Percentiles rank a stretch among this genome's conserved stretches.
Evolutionary conservation across 1,140 invertebrate genomes (phyloP).

Genomic region (Heliconius eleuchia): DNA sequence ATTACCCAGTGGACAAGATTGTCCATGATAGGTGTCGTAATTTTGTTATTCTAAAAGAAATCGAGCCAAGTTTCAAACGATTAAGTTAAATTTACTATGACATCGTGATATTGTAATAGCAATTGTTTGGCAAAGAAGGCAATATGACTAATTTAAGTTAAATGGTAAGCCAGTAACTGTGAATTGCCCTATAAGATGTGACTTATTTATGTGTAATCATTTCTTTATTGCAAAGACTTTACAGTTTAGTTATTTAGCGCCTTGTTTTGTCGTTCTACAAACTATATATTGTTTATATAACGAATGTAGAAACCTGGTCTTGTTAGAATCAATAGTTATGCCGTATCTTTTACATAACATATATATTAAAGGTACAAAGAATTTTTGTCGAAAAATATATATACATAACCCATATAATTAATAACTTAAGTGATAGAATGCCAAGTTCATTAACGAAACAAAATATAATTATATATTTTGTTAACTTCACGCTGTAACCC

Average conservation of each 20-base stretch:
- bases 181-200: conserved; percentile 13
- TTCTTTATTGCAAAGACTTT: neutral
- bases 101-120: conserved; percentile 11
- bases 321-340: too few relatives aligned
- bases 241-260: neutral
- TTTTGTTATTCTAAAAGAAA: conserved; percentile 13
- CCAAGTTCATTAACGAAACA: too few relatives aligned
- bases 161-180: neutral
- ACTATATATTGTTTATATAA: neutral
- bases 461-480: too few relatives aligned
- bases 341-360: too few relatives aligned
- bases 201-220: neutral
- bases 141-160: conserved; percentile 17
- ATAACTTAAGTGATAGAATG: too few relatives aligned
- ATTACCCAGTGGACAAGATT: neutral
- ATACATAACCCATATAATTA: too few relatives aligned
- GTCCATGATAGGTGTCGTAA: neutral
- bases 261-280: neutral
- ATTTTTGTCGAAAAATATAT: too few relatives aligned
- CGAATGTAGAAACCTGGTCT: too few relatives aligned
- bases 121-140: conserved; percentile 16
- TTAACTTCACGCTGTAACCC: too few relatives aligned
- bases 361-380: too few relatives aligned
- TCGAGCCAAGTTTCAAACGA: conserved; percentile 8
- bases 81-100: conserved; percentile 18